Base-by-base conservation (phyloP, 2,888 invertebrate genomes). In the Danaus chrysippus region DNA sequence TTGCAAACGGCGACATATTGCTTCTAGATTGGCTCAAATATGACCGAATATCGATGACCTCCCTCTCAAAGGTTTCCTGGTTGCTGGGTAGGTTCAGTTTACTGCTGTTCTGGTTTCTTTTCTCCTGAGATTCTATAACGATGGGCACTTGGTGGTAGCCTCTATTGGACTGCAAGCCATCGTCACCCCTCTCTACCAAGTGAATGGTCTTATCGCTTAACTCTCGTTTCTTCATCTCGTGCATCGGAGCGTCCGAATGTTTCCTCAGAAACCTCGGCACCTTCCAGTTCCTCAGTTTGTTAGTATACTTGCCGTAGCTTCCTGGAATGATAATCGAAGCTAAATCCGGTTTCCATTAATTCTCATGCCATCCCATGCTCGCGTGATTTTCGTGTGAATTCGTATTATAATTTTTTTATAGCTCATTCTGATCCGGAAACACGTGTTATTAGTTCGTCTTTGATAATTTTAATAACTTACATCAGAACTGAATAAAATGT, bases 11-110 rank as follows among this genome's bases (percentile, higher is more conserved):
- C 11, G 94, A 92, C 78, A 95, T 93, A 74, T 95, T 95, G 77
- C 94, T 94, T 66, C 95, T 86, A 2, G 95, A 95, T 76, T 95
- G 95, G 71, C 94, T 94, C 67, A 95, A 92, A 73, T 95, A 95
- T 11, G 94, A 94, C 70, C 94, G 92, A 52, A 95, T 93, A 73
- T 95, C 95, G 64, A 95, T 93, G 34, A 93, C 92, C 74, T 95
- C 94, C 66, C 83, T 88, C 67, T 93, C 93, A 67, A 92, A 93
- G 64, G 92, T 91, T 57, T 92, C 92, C 56, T 88, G 88, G 10
- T 81, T 83, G 1, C 86, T 86, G 0, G 92, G 92, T 54, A 91
- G 85, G 67, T 90, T 87, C 61, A 92, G 83, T 69, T 91, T 87
- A 70, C 84, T 87, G 63, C 76, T 79, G 17, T 68, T 79, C 67